Conservation (phyloP, 2,888 invertebrate species). For the Daptonema setosum region DNA sequence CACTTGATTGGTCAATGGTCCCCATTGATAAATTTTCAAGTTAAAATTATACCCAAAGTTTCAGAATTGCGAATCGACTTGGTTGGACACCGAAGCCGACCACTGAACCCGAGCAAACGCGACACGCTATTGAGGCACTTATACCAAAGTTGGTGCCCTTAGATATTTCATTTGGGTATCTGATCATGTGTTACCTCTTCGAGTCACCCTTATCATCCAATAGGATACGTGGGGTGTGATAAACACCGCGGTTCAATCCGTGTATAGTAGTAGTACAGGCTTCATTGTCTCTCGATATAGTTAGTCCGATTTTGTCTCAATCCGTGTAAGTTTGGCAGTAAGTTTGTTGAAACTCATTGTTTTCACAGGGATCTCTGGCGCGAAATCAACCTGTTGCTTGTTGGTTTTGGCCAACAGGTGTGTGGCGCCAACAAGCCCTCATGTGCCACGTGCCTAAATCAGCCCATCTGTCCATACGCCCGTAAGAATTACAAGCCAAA, state of each 20-base stretch:
- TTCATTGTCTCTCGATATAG: too few species aligned
- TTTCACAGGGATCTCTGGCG: conserved; percentile 45
- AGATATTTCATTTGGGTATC: too few species aligned
- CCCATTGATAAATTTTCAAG: too few species aligned
- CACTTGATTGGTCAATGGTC: too few species aligned
- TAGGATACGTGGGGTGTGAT: too few species aligned
- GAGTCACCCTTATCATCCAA: too few species aligned
- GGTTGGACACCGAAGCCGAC: conserved; percentile 54
- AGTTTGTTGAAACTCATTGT: conserved; percentile 3
- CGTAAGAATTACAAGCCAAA: neutral
- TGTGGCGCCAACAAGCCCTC: conserved; percentile 61
- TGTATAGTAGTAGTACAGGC: too few species aligned
- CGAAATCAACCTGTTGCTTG: conserved; percentile 63
- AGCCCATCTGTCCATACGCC: conserved; percentile 48
- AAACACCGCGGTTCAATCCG: too few species aligned
- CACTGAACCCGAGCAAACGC: conserved; percentile 57
- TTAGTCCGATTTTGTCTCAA: too few species aligned
- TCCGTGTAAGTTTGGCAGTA: too few species aligned
- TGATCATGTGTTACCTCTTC: too few species aligned
- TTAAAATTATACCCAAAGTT: too few species aligned
- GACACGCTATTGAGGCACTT: conserved; percentile 61
- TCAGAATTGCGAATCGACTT: conserved; percentile 51
- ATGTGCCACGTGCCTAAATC: conserved; percentile 61
- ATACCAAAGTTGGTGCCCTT: conserved; percentile 47
- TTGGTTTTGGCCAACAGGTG: conserved; percentile 87